Evolutionary conservation across 1,140 invertebrate species (phyloP), one percentile per base, ranked within the genome.

Genomic region (Ceratitis capitata): DNA sequence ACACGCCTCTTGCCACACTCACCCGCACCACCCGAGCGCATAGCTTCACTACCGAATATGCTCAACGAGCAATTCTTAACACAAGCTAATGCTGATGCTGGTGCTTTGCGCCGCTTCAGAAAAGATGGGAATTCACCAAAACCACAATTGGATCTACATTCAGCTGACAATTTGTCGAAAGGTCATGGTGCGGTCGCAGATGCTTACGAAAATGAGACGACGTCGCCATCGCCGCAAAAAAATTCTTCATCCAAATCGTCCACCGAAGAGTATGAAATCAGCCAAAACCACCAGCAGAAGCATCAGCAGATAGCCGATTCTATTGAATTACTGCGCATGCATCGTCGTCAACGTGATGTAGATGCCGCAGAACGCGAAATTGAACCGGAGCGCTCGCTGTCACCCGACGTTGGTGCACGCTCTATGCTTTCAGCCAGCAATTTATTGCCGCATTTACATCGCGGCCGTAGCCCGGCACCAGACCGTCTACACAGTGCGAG

Each of bases 401-500:
- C 89, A 5, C 82, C 82, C 6, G 69, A 45, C 7, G 2, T 9
- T 78, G 39, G 39, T n/a, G 53, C 29, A 4, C 47, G 14, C 1
- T 49, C 82, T 35, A 19, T 83, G 12, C 19, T 19, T 3, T 23
- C 69, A 2, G n/a, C n/a, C n/a, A n/a, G n/a, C n/a, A n/a, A 45
- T 35, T 26, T 32, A 87, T 87, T 7, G 78, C 39, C 0, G 23
- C 61, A 78, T 0, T 85, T 86, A 1, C 87, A 84, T 16, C 35
- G 82, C 45, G 89, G 90, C 35, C 82, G 89, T 1, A 91, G 90
- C 1, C 47, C 87, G 2, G 90, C 89, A 35, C 90, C 90, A 14
- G 89, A 90, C 69, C 90, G 90, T 83, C 85, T 90, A 32, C 89
- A 89, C 56, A 91, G 89, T 32, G 89, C 89, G 14, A 91, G 90